phyloP scores from a whole-genome alignment of 2,888 invertebrate species.

The Axea sp. region DNA sequence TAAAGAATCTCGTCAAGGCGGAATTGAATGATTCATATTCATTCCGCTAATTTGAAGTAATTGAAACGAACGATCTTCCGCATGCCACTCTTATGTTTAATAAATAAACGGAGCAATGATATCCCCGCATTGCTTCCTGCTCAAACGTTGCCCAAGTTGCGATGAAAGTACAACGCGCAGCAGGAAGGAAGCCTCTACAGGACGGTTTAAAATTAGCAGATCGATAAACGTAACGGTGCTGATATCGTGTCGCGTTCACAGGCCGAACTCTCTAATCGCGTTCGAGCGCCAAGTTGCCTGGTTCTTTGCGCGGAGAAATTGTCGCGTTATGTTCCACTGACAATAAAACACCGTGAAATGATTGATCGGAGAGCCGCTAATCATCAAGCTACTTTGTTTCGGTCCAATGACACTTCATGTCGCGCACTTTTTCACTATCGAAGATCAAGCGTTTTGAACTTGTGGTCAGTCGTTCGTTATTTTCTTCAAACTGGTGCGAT shows the following conservation, averaged over 20 bases:
- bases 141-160: constrained; percentile 46
- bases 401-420: constrained; percentile 16
- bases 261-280: constrained; percentile 56
- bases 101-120: constrained; percentile 62
- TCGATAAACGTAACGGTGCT: constrained; percentile 59
- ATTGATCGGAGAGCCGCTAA: constrained; percentile 38
- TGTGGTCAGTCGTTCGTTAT: not conserved
- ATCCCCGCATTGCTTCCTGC: constrained; percentile 55
- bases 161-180: constrained; percentile 58
- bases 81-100: constrained; percentile 62
- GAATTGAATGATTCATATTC: constrained; percentile 62
- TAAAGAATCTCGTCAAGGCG: constrained; percentile 59
- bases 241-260: constrained; percentile 47
- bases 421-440: constrained; percentile 6
- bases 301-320: constrained; percentile 59
- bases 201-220: constrained; percentile 61
- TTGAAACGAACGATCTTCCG: constrained; percentile 61
- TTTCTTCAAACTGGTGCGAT: not conserved
- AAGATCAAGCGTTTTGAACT: constrained; percentile 15
- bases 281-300: too few relatives aligned
- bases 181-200: constrained; percentile 62
- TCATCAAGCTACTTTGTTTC: constrained; percentile 33
- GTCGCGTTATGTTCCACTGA: constrained; percentile 64
- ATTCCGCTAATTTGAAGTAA: constrained; percentile 61
- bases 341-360: constrained; percentile 55